Evolutionary conservation across 2,888 invertebrate genomes (phyloP).

Genomic region (Griposia aprilina): DNA sequence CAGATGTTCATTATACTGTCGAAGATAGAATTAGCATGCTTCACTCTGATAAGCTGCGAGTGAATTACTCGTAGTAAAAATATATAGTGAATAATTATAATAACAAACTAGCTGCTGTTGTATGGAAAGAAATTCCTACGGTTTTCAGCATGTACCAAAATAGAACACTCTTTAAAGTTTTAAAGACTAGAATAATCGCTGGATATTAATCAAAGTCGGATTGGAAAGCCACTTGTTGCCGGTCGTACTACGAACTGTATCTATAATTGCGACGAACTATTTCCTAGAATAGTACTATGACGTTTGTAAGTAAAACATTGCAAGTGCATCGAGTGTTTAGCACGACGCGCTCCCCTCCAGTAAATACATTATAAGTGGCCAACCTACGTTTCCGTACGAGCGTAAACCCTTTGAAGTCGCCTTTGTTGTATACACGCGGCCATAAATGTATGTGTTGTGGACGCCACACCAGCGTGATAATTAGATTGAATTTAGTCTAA

Average conservation of each 20-base stretch:
- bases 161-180: conserved; percentile 46
- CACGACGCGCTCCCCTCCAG: conserved; percentile 38
- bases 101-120: conserved; percentile 44
- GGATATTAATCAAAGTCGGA: conserved; percentile 44
- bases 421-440: conserved; percentile 56
- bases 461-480: conserved; percentile 63
- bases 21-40: conserved; percentile 51
- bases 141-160: conserved; percentile 33
- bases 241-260: conserved; percentile 40
- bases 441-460: conserved; percentile 51
- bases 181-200: conserved; percentile 37
- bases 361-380: conserved; percentile 51
- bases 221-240: conserved; percentile 65
- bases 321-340: conserved; percentile 51
- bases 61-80: conserved; percentile 58
- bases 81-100: conserved; percentile 54
- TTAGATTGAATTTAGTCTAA: conserved; percentile 67
- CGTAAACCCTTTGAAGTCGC: conserved; percentile 62
- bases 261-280: conserved; percentile 49
- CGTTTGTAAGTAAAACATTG: conserved; percentile 37
- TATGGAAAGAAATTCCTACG: conserved; percentile 36
- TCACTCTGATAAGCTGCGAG: conserved; percentile 44
- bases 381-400: conserved; percentile 52
- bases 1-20: conserved; percentile 53
- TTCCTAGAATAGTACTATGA: conserved; percentile 40